Evolutionary conservation across 2,113 vertebrate species (phyloP).

Genomic region (Edolisoma coerulescens): DNA sequence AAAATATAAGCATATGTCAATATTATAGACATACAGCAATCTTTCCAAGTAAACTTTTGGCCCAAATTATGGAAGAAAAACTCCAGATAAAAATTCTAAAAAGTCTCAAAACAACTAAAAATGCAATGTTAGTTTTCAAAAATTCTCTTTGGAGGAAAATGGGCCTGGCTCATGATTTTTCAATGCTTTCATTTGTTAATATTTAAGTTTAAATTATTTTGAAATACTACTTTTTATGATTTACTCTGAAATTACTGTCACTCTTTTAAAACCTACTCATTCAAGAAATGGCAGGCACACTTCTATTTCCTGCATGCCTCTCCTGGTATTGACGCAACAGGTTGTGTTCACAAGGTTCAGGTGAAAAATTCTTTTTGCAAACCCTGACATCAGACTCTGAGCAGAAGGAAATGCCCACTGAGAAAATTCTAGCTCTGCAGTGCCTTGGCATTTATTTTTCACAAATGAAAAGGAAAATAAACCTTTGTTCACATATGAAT

Average conservation of each 20-base stretch:
- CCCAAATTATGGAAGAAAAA: not conserved
- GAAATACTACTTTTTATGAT: not conserved
- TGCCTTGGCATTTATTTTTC: not conserved
- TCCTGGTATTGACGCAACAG: not conserved
- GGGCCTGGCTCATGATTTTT: not conserved
- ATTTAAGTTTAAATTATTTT: not conserved
- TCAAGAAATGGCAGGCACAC: not conserved
- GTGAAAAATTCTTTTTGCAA: not conserved
- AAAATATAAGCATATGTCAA: not conserved
- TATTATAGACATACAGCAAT: not conserved
- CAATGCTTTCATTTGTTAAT: not conserved
- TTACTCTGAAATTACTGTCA: not conserved
- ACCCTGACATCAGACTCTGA: not conserved
- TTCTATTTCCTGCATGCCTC: not conserved
- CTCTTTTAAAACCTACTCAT: not conserved
- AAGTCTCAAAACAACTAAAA: not conserved
- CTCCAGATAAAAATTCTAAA: not conserved
- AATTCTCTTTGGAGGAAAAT: not conserved
- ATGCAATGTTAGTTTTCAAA: not conserved
- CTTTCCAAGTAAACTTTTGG: not conserved
- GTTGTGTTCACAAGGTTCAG: not conserved
- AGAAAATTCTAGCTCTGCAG: not conserved
- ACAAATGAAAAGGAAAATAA: not conserved
- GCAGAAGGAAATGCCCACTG: not conserved
- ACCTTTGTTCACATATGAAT: not conserved